phyloP scores from a whole-genome alignment of 2,797 vertebrate genomes.

The Sebastes dallii region DNA sequence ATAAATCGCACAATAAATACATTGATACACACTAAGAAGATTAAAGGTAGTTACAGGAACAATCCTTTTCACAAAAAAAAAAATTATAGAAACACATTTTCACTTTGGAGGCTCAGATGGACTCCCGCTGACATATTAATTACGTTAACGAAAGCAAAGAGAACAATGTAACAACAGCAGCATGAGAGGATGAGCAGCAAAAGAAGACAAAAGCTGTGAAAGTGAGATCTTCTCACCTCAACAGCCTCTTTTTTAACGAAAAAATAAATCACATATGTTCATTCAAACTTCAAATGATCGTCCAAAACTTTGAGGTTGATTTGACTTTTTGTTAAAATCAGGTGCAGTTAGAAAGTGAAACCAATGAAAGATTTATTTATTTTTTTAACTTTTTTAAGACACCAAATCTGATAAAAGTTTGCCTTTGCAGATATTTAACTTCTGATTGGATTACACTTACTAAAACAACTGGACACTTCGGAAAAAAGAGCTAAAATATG shows the following conservation, averaged over 20 bases:
- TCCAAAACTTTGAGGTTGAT: neutral
- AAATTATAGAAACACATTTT: neutral
- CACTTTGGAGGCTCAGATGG: neutral
- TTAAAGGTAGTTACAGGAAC: neutral
- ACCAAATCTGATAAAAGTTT: neutral
- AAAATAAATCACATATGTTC: neutral
- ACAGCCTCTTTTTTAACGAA: neutral
- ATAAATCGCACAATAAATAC: neutral
- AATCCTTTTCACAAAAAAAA: neutral
- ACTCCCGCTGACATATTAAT: neutral
- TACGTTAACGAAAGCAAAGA: neutral
- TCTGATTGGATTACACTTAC: neutral
- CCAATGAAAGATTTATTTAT: neutral
- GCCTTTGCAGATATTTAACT: neutral
- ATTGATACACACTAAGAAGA: neutral
- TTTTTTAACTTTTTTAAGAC: neutral
- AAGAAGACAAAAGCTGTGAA: conserved; percentile 21
- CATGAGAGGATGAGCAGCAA: neutral
- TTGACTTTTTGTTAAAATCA: neutral
- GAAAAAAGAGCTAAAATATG: neutral
- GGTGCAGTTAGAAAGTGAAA: neutral
- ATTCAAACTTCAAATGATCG: neutral
- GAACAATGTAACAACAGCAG: conserved; percentile 1
- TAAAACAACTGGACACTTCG: neutral
- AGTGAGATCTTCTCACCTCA: conserved; percentile 18